phyloP scores from a whole-genome alignment of 2,113 vertebrate genomes.

The Hemichromis elongatus region DNA sequence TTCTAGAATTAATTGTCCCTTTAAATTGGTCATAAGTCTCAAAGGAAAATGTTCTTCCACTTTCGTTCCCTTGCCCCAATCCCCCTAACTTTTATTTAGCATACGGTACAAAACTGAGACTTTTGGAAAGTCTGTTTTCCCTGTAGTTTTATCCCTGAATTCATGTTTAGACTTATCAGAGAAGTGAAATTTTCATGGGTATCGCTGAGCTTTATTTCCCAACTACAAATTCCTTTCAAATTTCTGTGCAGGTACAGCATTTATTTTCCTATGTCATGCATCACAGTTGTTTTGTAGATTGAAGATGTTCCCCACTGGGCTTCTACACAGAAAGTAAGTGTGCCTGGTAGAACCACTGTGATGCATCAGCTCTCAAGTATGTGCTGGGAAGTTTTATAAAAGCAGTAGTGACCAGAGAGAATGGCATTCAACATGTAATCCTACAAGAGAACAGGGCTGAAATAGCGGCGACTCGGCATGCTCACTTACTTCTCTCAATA shows the following conservation, averaged over 20 bases:
- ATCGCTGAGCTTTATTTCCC: not conserved
- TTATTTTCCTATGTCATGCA: not conserved
- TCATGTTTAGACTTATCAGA: not conserved
- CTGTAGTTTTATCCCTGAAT: not conserved
- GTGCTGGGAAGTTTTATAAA: conserved; percentile 9
- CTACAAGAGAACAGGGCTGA: not conserved
- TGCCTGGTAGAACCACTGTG: not conserved
- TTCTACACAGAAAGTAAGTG: not conserved
- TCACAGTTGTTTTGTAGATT: not conserved
- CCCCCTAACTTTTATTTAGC: not conserved
- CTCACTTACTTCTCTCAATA: conserved; percentile 37
- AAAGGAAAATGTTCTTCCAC: not conserved
- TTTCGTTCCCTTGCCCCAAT: conserved; percentile 1
- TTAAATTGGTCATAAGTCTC: not conserved
- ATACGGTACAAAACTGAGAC: conserved; percentile 13
- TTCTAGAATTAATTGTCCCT: not conserved
- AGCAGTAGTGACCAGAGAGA: conserved; percentile 14
- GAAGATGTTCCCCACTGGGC: not conserved
- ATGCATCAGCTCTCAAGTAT: conserved; percentile 20
- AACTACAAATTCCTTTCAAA: not conserved
- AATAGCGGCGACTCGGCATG: not conserved
- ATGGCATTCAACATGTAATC: conserved; percentile 14
- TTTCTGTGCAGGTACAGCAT: not conserved
- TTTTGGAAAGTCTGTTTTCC: not conserved
- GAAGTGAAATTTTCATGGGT: not conserved